Base-by-base conservation (phyloP, 2,797 vertebrate genomes). In the Betta splendens region DNA sequence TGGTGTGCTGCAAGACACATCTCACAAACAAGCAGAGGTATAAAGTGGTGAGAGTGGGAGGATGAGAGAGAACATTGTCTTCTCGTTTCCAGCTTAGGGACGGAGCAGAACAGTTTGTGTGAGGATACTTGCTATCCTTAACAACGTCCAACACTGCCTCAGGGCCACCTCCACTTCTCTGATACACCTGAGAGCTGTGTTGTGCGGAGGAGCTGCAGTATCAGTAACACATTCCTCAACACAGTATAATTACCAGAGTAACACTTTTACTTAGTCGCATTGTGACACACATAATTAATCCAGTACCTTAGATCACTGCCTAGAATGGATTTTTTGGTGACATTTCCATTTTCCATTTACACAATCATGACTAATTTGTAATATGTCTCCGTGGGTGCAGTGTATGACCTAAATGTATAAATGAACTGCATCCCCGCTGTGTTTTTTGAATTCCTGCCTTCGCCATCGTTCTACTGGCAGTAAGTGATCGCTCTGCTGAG, bases 1-100 rank as follows among this genome's bases (percentile, higher is more conserved):
- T 77, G 61, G 69, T 63, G 60, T 50, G 57, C 78, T 65, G 82
- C 64, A 44, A 54, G 75, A 81, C 49, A 61, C 81, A 74, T 81
- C 70, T 81, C 72, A 54, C 81, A 80, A 87, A 84, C 75, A 83
- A 80, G 78, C 84, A 77, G 79, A 81, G 75, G 85, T 88, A 84
- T 73, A 81, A 87, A 85, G 79, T 77, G 74, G 67, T 83, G 71
- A 60, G 84, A 82, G 85, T 89, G 83, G 87, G 84, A 84, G 84
- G 87, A 87, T 87, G 77, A 88, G 80, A 87, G 75, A 73, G 82
- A 87, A 87, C 88, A 85, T 85, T 87, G 84, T 87, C 85, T 87
- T 86, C 85, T 85, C 61, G 75, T 79, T 72, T 72, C 62, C 75
- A 80, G 81, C 75, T 77, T 61, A 81, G 79, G 83, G 81, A 87